A percentile compares a stretch with the other conserved stretches of the same genome.
Conservation (phyloP, 2,113 vertebrate species). For the Nerophis ophidion region DNA sequence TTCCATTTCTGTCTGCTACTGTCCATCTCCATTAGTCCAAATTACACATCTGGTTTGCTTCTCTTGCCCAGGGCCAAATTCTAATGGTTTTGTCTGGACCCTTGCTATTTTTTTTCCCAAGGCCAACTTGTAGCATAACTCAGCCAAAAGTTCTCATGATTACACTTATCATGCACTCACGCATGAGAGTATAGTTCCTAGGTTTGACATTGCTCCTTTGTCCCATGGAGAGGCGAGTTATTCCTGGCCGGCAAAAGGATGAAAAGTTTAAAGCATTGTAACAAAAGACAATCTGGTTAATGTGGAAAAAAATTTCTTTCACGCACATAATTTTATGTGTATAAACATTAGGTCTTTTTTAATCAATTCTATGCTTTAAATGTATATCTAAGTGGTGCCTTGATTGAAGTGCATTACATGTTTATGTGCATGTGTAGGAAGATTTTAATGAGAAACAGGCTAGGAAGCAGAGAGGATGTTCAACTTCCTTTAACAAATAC, state of each 20-base stretch:
- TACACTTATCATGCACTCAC: slow-evolving; percentile 14
- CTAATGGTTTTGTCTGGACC: background rate
- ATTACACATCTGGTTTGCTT: slow-evolving; percentile 16
- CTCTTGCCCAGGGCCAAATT: background rate
- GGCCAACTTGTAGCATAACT: background rate
- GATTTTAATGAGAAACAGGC: slow-evolving; percentile 20
- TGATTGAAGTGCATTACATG: slow-evolving; percentile 6
- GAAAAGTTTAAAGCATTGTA: slow-evolving; percentile 16
- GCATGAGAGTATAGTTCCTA: slow-evolving; percentile 17
- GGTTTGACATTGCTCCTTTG: slow-evolving; percentile 7
- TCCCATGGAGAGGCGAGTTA: slow-evolving; percentile 17
- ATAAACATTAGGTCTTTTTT: slow-evolving; percentile 1
- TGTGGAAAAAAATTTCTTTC: slow-evolving; percentile 33
- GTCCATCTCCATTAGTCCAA: slow-evolving; percentile 20
- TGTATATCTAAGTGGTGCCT: slow-evolving; percentile 11
- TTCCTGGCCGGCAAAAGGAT: slow-evolving; percentile 25
- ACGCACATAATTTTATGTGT: background rate
- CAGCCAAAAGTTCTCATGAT: slow-evolving; percentile 16
- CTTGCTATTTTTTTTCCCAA: background rate
- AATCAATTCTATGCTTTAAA: slow-evolving; percentile 1
- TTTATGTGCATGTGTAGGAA: background rate
- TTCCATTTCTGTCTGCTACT: slow-evolving; percentile 2
- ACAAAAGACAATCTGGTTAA: slow-evolving; percentile 21
- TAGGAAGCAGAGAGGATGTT: slow-evolving; percentile 3
- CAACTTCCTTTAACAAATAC: too few relatives aligned